Base-by-base conservation (phyloP, 35 echinoderm and acorn worm genomes). In the Heliocidaris tuberculata region DNA sequence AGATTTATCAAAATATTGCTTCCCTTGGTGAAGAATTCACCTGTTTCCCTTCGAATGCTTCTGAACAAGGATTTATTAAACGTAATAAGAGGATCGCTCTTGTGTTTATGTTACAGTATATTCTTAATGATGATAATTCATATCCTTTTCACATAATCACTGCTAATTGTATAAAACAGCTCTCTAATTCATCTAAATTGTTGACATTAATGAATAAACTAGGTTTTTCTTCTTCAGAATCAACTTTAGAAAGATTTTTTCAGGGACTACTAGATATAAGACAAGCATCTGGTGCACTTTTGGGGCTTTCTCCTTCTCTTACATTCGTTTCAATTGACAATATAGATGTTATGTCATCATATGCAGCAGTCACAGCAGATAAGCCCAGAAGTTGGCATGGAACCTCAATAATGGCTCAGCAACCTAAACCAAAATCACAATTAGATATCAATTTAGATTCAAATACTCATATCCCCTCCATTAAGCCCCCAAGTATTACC, bases 311-410 rank as follows among this genome's bases (percentile, higher is more conserved):
- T 52, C n/a, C 47, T 21, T 59, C 90, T 52, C 93, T 96, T 30
- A 95, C 96, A 56, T 87, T 95, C 30, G 94, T 95, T 49, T 94
- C 86, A 85, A 88, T 96, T 15, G 94, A 96, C 47, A 96, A 93
- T 96, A 92, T 95, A 27, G 94, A 95, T 93, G 60, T 96, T 88
- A 32, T 95, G 85, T 48, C 94, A 19, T 61, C 88, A 86, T 93
- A 95, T 86, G 96, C 96, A 90, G 31, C 88, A 85, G 94, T 96
- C 50, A 50, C 94, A 50, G 48, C 94, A 50, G 70, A 92, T 1
- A 95, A 85, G 60, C 94, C 49, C 5, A 95, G 94, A 31, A 96
- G 94, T 52, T 95, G 94, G 96, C 96, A 95, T 96, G 94, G 94
- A 16, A 96, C 96, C 13, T 95, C 94, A 9, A 59, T 96, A 4